Conservation (phyloP, 2,888 invertebrate species). For the Ametastegia equiseti region DNA sequence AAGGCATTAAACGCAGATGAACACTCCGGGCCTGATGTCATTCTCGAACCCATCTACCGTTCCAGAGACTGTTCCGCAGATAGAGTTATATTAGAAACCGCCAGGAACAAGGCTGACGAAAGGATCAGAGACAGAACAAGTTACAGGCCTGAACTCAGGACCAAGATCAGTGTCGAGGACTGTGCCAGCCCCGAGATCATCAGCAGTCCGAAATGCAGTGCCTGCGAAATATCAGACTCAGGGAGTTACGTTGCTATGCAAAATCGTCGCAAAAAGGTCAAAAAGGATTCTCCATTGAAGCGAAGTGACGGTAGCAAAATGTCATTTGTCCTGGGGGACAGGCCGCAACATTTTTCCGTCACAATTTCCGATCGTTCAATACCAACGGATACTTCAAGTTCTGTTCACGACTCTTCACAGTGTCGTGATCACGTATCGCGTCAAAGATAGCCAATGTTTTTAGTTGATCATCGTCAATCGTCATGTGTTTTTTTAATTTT, state of each 20-base stretch:
- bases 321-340: constrained; percentile 28
- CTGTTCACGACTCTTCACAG: background rate
- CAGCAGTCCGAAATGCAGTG: background rate
- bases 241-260: background rate
- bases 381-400: background rate
- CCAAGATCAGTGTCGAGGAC: background rate
- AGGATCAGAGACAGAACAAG: background rate
- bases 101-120: background rate
- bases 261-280: background rate
- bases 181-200: background rate
- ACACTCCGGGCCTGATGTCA: background rate
- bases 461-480: background rate
- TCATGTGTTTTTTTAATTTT: background rate
- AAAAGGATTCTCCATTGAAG: background rate
- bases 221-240: background rate
- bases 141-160: background rate
- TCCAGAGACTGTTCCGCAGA: background rate
- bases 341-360: background rate
- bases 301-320: constrained; percentile 18
- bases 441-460: constrained; percentile 4
- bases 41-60: background rate
- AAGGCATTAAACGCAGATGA: background rate
- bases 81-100: background rate
- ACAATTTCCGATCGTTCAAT: background rate
- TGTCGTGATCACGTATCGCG: constrained; percentile 3